Evolutionary conservation across 2,888 invertebrate genomes (phyloP), one percentile per base, ranked within the genome.

Genomic region (Argyresthia albistria): DNA sequence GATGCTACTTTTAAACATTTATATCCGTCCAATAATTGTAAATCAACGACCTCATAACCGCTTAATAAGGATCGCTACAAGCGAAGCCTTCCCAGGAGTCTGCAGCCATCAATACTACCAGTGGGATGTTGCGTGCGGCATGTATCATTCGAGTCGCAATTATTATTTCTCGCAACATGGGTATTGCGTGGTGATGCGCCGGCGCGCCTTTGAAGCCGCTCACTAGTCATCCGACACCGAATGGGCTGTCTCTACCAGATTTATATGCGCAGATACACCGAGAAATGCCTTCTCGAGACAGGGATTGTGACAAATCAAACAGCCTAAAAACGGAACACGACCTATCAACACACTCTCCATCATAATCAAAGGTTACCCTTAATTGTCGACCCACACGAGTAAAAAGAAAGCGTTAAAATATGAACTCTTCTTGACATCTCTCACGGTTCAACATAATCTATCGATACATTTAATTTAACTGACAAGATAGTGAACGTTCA

Each of bases 391-490:
- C 50, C 50, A 42, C n/a, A 42, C 51, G 14, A 25, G n/a, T 42
- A 25, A 25, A 43, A 50, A 43, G 42, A 50, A 36, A 51, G 36
- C 50, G 39, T 39, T n/a, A 37, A 11, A 16, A 14, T 14, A 35
- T 25, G 25, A 50, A 35, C 50, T 39, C 35, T n/a, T 9, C 43
- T 11, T 45, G 45, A 45, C 51, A 51, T 45, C 51, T 83, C 83
- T 82, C 83, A 83, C 84, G 83, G 78, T 68, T 77, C 64, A 70
- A 77, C 80, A 76, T 84, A 86, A 86, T 84, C 76, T 84, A 86
- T 86, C 86, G 84, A 84, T 84, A 83, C 83, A 83, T 87, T 84
- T 86, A 82, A 86, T 82, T 80, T 83, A 83, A 77, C 86, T 84
- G 87, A 86, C 87, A 86, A 81, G 82, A 81, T 81, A 84, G 81